Percentiles rank a stretch among this genome's conserved stretches.
Conservation (phyloP, 2,888 invertebrate species). For the Aleiodes testaceus region DNA sequence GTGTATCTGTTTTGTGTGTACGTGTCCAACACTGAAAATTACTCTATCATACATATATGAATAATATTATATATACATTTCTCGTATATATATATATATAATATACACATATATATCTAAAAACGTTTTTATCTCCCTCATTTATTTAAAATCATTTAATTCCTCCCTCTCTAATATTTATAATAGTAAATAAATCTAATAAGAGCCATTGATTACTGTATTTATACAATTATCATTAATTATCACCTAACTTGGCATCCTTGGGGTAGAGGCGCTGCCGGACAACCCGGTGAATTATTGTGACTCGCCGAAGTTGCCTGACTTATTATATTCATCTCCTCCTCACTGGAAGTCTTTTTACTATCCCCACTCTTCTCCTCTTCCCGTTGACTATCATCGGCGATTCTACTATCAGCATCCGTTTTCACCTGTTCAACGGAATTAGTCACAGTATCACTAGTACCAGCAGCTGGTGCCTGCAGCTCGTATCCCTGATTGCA, state of each 20-base stretch:
- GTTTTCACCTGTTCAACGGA: conserved; percentile 39
- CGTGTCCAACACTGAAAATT: conserved; percentile 59
- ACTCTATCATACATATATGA: conserved; percentile 56
- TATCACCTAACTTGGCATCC: conserved; percentile 94
- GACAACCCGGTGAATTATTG: conserved; percentile 65
- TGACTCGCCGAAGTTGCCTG: conserved; percentile 52
- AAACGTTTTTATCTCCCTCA: neutral
- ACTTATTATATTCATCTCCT: conserved; percentile 53
- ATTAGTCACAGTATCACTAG: conserved; percentile 30
- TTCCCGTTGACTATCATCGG: conserved; percentile 49
- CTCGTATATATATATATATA: conserved; percentile 50
- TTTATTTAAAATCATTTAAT: neutral
- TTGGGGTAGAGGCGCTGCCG: conserved; percentile 81
- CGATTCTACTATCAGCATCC: conserved; percentile 54
- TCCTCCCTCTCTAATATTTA: conserved; percentile 28
- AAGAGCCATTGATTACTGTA: conserved; percentile 62
- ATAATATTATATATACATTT: conserved; percentile 53
- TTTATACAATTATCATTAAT: conserved; percentile 76
- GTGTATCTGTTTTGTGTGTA: conserved; percentile 50
- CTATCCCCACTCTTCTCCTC: conserved; percentile 55
- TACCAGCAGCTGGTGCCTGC: conserved; percentile 64
- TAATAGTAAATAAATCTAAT: conserved; percentile 54
- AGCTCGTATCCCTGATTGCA: conserved; percentile 83
- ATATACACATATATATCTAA: conserved; percentile 42
- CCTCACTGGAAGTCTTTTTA: conserved; percentile 59